Conservation (phyloP, 2,888 invertebrate genomes). For the Mythimna loreyi region DNA sequence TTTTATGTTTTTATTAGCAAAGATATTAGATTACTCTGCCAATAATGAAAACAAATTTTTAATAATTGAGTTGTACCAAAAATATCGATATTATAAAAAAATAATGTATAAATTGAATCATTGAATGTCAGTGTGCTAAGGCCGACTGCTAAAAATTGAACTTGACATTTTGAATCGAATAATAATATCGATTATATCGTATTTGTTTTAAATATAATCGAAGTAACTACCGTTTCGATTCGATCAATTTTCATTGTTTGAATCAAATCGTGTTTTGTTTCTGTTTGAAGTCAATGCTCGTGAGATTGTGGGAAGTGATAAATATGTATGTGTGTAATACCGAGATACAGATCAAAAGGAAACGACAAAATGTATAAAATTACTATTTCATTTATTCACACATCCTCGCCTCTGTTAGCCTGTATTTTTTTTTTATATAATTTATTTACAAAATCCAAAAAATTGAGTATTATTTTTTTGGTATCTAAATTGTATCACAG, state of each 20-base stretch:
- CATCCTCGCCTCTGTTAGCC: slow-evolving; percentile 87
- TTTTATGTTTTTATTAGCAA: slow-evolving; percentile 35
- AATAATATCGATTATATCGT: slow-evolving; percentile 49
- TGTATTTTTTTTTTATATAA: slow-evolving; percentile 80
- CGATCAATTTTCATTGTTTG: slow-evolving; percentile 37
- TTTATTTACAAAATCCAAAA: slow-evolving; percentile 84
- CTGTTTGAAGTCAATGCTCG: slow-evolving; percentile 19
- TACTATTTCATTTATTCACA: slow-evolving; percentile 88
- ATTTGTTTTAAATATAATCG: slow-evolving; percentile 56
- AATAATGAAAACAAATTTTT: slow-evolving; percentile 25
- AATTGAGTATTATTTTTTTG: slow-evolving; percentile 86
- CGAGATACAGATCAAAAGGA: slow-evolving; percentile 43
- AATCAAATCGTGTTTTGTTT: slow-evolving; percentile 31
- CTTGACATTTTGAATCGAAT: slow-evolving; percentile 60
- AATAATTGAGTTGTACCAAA: slow-evolving; percentile 7
- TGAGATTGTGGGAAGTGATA: slow-evolving; percentile 16
- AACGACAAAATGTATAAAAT: slow-evolving; percentile 64
- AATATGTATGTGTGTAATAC: slow-evolving; percentile 20
- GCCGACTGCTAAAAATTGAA: slow-evolving; percentile 61
- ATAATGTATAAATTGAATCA: slow-evolving; percentile 41
- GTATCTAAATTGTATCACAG: slow-evolving; percentile 86
- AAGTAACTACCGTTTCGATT: slow-evolving; percentile 48
- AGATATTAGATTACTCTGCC: slow-evolving; percentile 35
- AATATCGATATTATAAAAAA: slow-evolving; percentile 35
- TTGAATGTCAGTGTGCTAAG: slow-evolving; percentile 67